Percentiles rank a stretch among this genome's conserved stretches.
Evolutionary conservation across 2,113 vertebrate species (phyloP).

Genomic region (Scomber japonicus): DNA sequence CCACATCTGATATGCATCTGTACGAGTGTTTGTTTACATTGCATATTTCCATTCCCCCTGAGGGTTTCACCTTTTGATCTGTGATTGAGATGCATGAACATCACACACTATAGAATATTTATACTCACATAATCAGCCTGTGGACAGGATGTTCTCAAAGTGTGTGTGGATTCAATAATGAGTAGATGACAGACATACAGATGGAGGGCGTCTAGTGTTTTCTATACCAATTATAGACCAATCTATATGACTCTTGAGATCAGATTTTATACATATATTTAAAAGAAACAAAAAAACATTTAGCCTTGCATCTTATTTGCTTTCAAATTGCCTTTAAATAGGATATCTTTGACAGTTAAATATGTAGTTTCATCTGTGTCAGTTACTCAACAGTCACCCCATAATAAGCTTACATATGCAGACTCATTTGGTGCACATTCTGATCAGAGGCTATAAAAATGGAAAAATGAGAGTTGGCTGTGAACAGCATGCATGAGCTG

Average conservation of each 20-base stretch:
- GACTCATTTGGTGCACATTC: conserved; percentile 13
- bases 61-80: conserved; percentile 23
- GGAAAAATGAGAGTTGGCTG: conserved; percentile 15
- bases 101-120: not conserved
- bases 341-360: not conserved
- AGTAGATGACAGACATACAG: conserved; percentile 13
- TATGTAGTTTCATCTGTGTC: not conserved
- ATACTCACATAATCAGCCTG: not conserved
- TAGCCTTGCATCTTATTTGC: not conserved
- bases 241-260: not conserved
- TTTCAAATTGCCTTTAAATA: not conserved
- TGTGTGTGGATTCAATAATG: not conserved
- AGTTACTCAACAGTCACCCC: not conserved
- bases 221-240: conserved; percentile 4
- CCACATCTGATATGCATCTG: conserved; percentile 27
- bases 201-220: not conserved
- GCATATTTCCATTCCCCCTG: not conserved
- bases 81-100: conserved; percentile 24
- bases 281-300: not conserved
- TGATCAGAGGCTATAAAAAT: conserved; percentile 24
- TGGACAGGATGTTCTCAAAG: not conserved
- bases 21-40: not conserved
- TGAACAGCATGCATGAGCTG: conserved; percentile 1
- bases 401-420: not conserved
- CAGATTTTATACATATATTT: conserved; percentile 10